Conservation (phyloP, 2,113 vertebrate species). For the Colaptes auratus region DNA sequence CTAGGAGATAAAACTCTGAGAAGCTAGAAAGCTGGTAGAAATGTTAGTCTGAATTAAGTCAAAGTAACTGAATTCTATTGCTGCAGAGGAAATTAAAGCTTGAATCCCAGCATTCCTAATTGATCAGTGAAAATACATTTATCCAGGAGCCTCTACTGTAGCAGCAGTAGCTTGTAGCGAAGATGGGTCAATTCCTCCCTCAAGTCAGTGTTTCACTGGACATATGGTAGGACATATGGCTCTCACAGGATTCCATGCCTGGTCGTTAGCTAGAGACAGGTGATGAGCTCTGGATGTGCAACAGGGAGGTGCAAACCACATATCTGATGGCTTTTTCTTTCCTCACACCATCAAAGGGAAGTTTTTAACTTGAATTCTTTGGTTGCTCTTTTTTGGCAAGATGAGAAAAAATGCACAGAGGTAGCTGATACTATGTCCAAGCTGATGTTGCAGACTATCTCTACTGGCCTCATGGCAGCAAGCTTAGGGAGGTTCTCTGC, state of each 20-base stretch:
- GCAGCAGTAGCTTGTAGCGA: neutral
- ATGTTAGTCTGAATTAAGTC: neutral
- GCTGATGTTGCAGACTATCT: neutral
- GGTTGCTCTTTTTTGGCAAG: neutral
- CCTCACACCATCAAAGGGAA: neutral
- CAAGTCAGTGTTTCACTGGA: neutral
- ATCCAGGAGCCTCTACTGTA: neutral
- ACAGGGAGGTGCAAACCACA: neutral
- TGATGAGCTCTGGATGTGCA: neutral
- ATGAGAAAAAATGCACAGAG: neutral
- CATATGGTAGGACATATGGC: neutral
- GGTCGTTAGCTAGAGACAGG: neutral
- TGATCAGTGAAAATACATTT: neutral
- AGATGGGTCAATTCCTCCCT: fast-evolving
- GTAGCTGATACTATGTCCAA: neutral
- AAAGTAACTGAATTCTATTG: neutral
- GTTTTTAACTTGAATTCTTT: neutral
- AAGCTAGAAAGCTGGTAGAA: neutral
- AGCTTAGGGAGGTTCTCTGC: neutral
- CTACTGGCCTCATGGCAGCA: fast-evolving
- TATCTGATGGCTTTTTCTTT: neutral
- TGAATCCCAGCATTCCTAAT: neutral
- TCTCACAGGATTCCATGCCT: neutral
- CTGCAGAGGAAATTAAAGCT: neutral
- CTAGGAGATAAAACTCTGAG: neutral